Percentiles rank a stretch among this genome's conserved stretches.
Conservation (phyloP, 2,113 vertebrate species). For the Hippocampus abdominalis region DNA sequence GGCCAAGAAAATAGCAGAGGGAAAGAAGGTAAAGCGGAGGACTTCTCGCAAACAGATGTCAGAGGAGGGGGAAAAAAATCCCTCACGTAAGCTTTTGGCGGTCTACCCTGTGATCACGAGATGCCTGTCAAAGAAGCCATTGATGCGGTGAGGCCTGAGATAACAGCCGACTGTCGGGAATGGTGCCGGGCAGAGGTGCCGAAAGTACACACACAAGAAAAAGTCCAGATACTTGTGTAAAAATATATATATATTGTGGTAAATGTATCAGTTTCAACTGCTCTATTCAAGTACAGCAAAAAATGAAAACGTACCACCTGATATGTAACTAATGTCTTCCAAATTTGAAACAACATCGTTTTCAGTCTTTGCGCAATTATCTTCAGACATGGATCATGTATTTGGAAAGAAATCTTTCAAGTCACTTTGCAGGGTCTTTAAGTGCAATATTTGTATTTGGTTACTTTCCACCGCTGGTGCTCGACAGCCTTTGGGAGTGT, state of each 20-base stretch:
- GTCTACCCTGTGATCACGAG: slow-evolving; percentile 41
- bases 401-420: too few species aligned
- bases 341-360: too few species aligned
- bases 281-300: too few species aligned
- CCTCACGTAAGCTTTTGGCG: slow-evolving; percentile 11
- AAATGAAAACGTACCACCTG: too few species aligned
- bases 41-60: slow-evolving; percentile 37
- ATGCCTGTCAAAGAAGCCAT: slow-evolving; percentile 28
- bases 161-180: slow-evolving; percentile 40
- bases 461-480: neutral
- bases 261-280: too few species aligned
- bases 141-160: slow-evolving; percentile 34
- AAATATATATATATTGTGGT: too few species aligned
- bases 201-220: neutral
- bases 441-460: neutral
- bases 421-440: too few species aligned
- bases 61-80: slow-evolving; percentile 7
- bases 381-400: too few species aligned
- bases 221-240: too few species aligned
- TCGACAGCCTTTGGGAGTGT: slow-evolving; percentile 23
- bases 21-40: slow-evolving; percentile 13
- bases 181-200: slow-evolving; percentile 14
- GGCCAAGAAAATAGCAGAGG: slow-evolving; percentile 35
- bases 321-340: too few species aligned
- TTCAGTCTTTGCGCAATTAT: too few species aligned